Base-by-base conservation (phyloP, 2,888 invertebrate genomes). In the Empis livida region DNA sequence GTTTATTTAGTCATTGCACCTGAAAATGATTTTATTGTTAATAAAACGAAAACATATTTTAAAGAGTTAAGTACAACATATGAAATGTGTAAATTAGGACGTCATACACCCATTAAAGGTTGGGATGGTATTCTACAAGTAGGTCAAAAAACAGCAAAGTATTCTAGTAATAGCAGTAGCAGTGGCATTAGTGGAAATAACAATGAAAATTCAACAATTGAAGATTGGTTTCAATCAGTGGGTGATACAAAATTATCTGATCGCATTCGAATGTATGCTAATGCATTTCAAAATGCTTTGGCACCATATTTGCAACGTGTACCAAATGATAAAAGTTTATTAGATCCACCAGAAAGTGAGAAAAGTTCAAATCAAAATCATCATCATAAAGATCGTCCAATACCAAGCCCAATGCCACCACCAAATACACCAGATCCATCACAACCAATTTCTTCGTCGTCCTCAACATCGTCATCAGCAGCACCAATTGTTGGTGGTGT, bases 1-100 rank as follows among this genome's bases (percentile, higher is more conserved):
- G 92, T 90, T 20, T 99, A 97, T 65, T 78, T 96, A 37, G 92
- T 96, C 9, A 80, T 99, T 0, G 85, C 93, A 31, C 95, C 97
- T 0, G 96, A 97, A 61, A 88, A 84, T 61, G 89, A 92, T 48
- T 83, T 81, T 54, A 77, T 94, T 35, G 71, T 87, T 43, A 79
- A 78, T 39, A 82, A 84, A 59, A 82, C 92, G 5, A 79, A 82
- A 54, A 78, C 80, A 9, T 97, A 92, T 76, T 95, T 96, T 75
- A 83, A 87, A 50, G 95, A 96, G 65, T 74, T 97, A 38, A 91
- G 91, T 52, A 83, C 88, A 42, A 84, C 88, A 46, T 99, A 99
- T 69, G 97, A 99, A 75, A 81, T 91, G 68, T 92, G 94, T 64
- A 82, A 91, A 49, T 74, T 99, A 49, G 99, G 99, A 27, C 76